These are phyloP conservation scores for Dromaius novaehollandiae DNA, from an alignment of 2,113 vertebrate genomes.

Conservation along the genomic window DNA sequence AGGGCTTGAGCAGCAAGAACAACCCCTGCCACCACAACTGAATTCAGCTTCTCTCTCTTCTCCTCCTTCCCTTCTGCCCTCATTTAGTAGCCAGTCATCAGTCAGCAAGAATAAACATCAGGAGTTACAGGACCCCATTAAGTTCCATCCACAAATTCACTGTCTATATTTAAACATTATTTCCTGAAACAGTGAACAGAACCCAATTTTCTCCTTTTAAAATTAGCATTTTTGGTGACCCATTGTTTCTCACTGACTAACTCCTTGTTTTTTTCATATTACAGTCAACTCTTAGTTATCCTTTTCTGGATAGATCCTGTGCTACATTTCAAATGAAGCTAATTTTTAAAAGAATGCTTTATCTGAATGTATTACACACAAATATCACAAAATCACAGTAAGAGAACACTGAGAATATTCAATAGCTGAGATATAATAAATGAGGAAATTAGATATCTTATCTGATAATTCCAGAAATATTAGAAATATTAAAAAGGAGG, in stretches of 20 bases:
- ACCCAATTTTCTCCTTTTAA: background rate
- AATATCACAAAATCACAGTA: background rate
- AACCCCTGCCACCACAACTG: no score
- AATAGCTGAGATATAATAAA: background rate
- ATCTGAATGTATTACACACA: background rate
- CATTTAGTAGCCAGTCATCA: background rate
- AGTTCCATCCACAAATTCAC: background rate
- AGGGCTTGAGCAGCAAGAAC: background rate
- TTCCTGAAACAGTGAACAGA: background rate
- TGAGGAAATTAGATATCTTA: background rate
- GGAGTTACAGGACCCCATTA: background rate
- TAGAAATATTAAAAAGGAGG: background rate
- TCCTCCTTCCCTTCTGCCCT: background rate
- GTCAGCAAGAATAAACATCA: background rate
- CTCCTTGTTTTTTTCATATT: background rate
- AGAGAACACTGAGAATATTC: background rate
- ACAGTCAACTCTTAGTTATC: background rate
- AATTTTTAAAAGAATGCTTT: background rate
- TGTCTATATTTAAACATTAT: background rate
- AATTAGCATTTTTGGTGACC: background rate
- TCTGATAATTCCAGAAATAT: background rate
- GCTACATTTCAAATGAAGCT: no score
- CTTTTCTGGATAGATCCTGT: no score
- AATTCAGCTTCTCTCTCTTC: background rate
- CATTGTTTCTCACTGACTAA: background rate